Base-by-base conservation (phyloP, 1,140 invertebrate species). In the Drosophila cardini region DNA sequence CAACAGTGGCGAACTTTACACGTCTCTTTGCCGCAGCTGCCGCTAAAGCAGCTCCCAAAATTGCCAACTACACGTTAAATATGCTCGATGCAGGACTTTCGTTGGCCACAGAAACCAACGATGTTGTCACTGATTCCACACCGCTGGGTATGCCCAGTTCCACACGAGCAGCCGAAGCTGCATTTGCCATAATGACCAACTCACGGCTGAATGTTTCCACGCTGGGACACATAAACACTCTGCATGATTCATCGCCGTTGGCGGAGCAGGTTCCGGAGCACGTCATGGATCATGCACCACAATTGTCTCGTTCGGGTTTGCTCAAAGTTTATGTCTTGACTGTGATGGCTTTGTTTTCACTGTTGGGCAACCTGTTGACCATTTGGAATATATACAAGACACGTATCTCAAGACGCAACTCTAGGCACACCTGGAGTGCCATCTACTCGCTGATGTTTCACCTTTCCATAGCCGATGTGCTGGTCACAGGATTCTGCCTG, bases 401-500 rank as follows among this genome's bases (percentile, higher is more conserved):
- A 0, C 92, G 92, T 9, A 91, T 93, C 32, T 90, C 93, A 40
- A 90, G 93, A 16, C 90, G 94, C 43, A 93, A 93, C 62, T 93
- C 93, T 0, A 82, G 94, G 75, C 93, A 96, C 73, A 93, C 94
- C 55, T 94, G 94, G 92, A 95, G 94, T 32, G 95, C 96, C 2
- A 95, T 97, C 53, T 96, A 97, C 86, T 95, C 94, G 16, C 91
- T 97, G 38, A 96, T 97, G 76, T 94, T 96, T 30, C 96, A 97
- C 82, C 93, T 96, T 1, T 95, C 95, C 0, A 93, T 96, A 18
- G 96, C 96, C 0, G 97, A 98, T 92, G 93, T 96, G 5, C 92
- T 97, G 5, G 96, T 97, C 1, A 96, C 96, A 0, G 92, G 96
- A 38, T 97, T 97, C 91, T 97, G 96, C 89, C 94, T 97, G 53